Evolutionary conservation across 2,113 vertebrate genomes (phyloP), one percentile per base, ranked within the genome.

Genomic region (Clinocottus analis): DNA sequence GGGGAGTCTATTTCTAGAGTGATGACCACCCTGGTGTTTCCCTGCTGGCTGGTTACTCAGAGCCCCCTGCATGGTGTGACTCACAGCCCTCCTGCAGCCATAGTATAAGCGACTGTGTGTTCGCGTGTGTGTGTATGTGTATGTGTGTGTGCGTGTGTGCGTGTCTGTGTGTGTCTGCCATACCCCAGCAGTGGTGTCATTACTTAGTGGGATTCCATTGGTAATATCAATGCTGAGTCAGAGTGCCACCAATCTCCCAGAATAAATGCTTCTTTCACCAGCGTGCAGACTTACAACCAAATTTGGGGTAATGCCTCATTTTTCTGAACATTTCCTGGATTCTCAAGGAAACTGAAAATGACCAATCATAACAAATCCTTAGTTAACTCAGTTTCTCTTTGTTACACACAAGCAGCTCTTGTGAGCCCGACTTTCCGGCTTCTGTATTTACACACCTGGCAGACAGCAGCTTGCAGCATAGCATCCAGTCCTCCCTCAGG

Each of bases 401-500:
- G 21, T 51, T 63, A 25, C 61, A 39, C 47, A 37, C 43, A 39
- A 21, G 27, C 37, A 35, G 7, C 69, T 53, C 11, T 14, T 37
- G 43, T 35, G 27, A 45, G 23, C 25, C 45, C 8, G 7, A 27
- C 7, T 4, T 43, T 3, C 33, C 12, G 35, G 2, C 4, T 13
- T 60, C 29, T 51, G 23, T 27, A 16, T 11, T 7, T 47, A 77
- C 94, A 91, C 91, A 99, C 98, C 96, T 99, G 95, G 87, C 98
- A 99, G 59, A 98, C 98, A 2, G 96, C 94, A 73, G 97, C 97
- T 91, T 99, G 98, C 68, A 99, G 95, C 97, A 99, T 97, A 0
- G 98, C 98, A 65, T 99, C 98, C 17, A 99, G 97, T 10, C 97
- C 97, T 41, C 98, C 97, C 91, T 99, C 98, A 1, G 98, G 98